Evolutionary conservation across 2,797 vertebrate species (phyloP), one percentile per base, ranked within the genome.

Genomic region (Catostomus latipinnis): DNA sequence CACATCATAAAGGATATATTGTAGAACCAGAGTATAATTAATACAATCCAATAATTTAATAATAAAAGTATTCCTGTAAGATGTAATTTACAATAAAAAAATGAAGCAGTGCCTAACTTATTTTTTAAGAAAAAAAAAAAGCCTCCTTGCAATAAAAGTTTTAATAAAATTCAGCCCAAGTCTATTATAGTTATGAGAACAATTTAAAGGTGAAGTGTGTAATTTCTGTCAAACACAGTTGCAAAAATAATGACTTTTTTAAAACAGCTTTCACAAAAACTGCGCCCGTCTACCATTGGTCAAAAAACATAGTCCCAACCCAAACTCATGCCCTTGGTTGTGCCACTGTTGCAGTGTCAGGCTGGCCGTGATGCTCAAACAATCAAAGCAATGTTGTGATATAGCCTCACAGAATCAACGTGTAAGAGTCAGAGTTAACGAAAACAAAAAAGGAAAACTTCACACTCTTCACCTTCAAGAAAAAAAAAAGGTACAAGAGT

Each of bases 11-110:
- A 56, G 6, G 1, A 34, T 34, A n/a, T 5, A 69, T 49, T 70
- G 74, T 61, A 48, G 11, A 18, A 14, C 14, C 49, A 67, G 74
- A 62, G 56, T 6, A 50, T 8, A 48, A 53, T 61, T 79, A 84
- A 85, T 76, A 58, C 52, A 69, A 66, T 60, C 71, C 73, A 78
- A 70, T 43, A 60, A 56, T 67, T 46, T 1, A 43, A 79, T 14
- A 10, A 71, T 58, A 14, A 45, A 62, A 77, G 56, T 66, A 56
- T 65, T 48, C 43, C 4, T 48, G 45, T 22, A 52, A 63, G 6
- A 54, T 46, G 43, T 14, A 7, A 45, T 1, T 14, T 8, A 71
- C 16, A 45, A 60, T 2, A 18, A 54, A 14, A 63, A 74, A 75
- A 54, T 18, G 0, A 34, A 57, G 18, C 1, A 0, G 65, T 49